These are phyloP conservation scores for Oostethus manadensis DNA, from an alignment of 2,113 vertebrate species.

Conservation along the genomic window DNA sequence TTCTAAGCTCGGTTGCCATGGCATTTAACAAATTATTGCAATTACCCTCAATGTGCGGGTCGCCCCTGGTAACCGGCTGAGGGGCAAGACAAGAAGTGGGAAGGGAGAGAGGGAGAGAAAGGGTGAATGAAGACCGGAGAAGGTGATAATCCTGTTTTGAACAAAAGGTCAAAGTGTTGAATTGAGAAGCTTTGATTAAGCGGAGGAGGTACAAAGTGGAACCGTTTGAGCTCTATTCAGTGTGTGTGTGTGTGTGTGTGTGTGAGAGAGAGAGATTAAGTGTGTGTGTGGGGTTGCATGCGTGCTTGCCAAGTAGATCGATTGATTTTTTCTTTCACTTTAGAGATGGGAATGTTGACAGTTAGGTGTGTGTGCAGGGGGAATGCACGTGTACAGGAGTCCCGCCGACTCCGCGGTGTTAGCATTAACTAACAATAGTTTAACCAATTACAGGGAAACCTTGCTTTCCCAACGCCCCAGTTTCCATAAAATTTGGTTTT, in stretches of 20 bases:
- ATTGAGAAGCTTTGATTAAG: conserved; percentile 99
- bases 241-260: conserved; percentile 28
- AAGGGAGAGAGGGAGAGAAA: conserved; percentile 80
- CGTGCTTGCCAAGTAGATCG: conserved; percentile 34
- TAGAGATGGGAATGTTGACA: conserved; percentile 88
- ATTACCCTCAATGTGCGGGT: conserved; percentile 99
- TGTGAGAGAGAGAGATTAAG: conserved; percentile 13
- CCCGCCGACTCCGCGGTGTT: conserved; percentile 12
- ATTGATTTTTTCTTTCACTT: conserved; percentile 71
- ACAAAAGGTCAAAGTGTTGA: conserved; percentile 99
- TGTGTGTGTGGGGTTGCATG: conserved; percentile 14
- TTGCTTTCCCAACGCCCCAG: no score
- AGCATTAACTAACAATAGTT: conserved; percentile 11
- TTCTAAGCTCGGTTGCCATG: conserved; percentile 99
- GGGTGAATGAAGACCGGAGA: conserved; percentile 69
- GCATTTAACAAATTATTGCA: conserved; percentile 99
- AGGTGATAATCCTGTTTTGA: conserved; percentile 99
- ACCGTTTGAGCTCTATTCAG: conserved; percentile 61
- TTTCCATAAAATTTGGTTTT: no score
- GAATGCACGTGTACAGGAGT: conserved; percentile 42
- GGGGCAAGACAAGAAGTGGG: conserved; percentile 77
- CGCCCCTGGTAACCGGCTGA: conserved; percentile 95
- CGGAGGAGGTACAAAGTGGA: conserved; percentile 99
- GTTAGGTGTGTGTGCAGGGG: conserved; percentile 51
- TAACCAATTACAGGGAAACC: background rate